A percentile compares a stretch with the other conserved stretches of the same genome.
Conservation (phyloP, 2,888 invertebrate species). For the Drosophila kanekoi region DNA sequence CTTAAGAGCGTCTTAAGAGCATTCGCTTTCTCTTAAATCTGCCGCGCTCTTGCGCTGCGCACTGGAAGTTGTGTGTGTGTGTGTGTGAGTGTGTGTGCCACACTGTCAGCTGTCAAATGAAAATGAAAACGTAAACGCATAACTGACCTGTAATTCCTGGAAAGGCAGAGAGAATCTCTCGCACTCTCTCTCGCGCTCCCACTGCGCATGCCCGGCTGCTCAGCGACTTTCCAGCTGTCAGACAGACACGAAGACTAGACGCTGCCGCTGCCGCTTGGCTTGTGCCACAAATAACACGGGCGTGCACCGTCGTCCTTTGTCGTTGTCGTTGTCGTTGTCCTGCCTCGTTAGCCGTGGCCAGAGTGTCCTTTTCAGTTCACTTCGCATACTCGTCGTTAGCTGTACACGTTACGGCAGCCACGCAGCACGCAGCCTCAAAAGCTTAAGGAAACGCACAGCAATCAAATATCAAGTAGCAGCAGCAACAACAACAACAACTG, state of each 20-base stretch:
- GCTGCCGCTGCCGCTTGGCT: not conserved
- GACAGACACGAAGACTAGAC: conserved; percentile 40
- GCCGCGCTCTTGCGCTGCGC: conserved; percentile 27
- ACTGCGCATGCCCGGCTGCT: conserved; percentile 51
- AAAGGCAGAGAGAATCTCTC: conserved; percentile 17
- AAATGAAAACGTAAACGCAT: conserved; percentile 38
- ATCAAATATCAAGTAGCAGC: conserved; percentile 7
- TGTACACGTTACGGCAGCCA: conserved; percentile 69
- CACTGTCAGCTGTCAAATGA: conserved; percentile 55
- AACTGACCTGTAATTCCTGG: conserved; percentile 63
- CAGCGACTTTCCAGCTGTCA: conserved; percentile 67
- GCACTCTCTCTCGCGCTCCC: not conserved
- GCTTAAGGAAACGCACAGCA: not conserved
- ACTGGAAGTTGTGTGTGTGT: conserved; percentile 40
- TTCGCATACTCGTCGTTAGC: conserved; percentile 82
- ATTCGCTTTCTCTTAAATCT: conserved; percentile 34
- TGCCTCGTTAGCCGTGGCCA: conserved; percentile 31
- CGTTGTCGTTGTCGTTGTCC: conserved; percentile 18
- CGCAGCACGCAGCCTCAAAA: conserved; percentile 22
- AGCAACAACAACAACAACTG: conserved; percentile 31
- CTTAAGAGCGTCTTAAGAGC: conserved; percentile 31
- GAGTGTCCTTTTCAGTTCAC: conserved; percentile 76
- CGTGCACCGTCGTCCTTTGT: conserved; percentile 30
- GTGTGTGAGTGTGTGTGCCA: no score
- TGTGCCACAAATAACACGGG: conserved; percentile 9